Conservation (phyloP, 2,113 vertebrate genomes). For the Dipodomys spectabilis region DNA sequence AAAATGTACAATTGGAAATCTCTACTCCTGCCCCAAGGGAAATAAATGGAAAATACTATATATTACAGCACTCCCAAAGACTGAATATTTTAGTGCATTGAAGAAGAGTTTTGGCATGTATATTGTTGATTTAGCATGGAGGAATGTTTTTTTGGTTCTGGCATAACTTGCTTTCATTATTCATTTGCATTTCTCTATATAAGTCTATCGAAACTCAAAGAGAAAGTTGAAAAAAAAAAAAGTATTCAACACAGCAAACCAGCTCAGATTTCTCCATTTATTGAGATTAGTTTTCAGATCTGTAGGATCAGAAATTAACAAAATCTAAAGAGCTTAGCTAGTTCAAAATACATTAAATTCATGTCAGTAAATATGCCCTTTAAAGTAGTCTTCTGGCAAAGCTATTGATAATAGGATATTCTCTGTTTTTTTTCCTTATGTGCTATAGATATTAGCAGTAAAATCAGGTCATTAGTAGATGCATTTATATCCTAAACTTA, state of each 20-base stretch:
- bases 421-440: background rate
- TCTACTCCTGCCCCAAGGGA: conserved; percentile 15
- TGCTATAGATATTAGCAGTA: background rate
- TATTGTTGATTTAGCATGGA: background rate
- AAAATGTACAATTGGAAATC: conserved; percentile 44
- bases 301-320: conserved; percentile 1
- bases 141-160: conserved; percentile 15
- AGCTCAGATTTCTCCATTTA: background rate
- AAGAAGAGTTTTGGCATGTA: conserved; percentile 34
- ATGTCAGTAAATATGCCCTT: background rate
- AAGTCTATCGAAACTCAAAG: conserved; percentile 25
- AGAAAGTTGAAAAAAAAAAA: conserved; percentile 16
- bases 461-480: background rate
- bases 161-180: conserved; percentile 14
- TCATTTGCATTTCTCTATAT: conserved; percentile 15
- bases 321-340: background rate
- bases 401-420: background rate
- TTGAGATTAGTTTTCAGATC: background rate
- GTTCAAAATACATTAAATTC: background rate
- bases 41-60: conserved; percentile 31
- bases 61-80: background rate
- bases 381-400: background rate
- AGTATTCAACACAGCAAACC: background rate
- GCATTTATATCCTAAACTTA: background rate
- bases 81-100: conserved; percentile 32